Conservation (phyloP, 2,797 vertebrate genomes). For the Morus bassanus region DNA sequence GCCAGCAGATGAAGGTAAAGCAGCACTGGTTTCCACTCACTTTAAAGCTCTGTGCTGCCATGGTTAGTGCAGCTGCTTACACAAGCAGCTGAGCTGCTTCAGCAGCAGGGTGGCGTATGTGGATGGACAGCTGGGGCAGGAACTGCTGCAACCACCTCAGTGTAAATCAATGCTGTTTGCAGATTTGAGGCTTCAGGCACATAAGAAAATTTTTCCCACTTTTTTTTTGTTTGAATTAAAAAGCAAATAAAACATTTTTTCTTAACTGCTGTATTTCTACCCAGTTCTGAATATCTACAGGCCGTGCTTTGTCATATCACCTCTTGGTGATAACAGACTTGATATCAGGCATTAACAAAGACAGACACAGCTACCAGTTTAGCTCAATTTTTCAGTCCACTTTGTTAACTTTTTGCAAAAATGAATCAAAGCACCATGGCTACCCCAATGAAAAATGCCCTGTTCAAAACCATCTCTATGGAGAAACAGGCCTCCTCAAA, state of each 20-base stretch:
- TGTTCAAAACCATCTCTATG: neutral
- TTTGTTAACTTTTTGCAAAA: neutral
- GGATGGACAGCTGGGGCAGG: neutral
- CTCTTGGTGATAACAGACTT: neutral
- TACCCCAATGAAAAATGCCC: neutral
- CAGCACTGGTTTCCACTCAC: neutral
- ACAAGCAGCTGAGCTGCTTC: neutral
- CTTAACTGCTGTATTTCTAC: neutral
- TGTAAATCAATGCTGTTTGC: neutral
- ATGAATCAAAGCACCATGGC: neutral
- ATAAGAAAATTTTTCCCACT: rapidly evolving
- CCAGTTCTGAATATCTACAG: neutral
- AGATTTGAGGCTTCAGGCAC: neutral
- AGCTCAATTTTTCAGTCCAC: neutral
- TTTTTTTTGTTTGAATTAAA: neutral
- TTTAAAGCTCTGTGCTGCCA: neutral
- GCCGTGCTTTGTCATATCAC: neutral
- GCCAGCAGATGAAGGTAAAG: neutral
- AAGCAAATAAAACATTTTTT: neutral
- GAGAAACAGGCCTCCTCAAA: neutral
- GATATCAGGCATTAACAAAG: neutral
- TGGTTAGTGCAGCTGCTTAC: neutral
- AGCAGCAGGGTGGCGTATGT: neutral
- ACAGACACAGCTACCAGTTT: neutral
- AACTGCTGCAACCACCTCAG: neutral